Evolutionary conservation across 2,797 vertebrate genomes (phyloP).

Genomic region (Brotula barbata): DNA sequence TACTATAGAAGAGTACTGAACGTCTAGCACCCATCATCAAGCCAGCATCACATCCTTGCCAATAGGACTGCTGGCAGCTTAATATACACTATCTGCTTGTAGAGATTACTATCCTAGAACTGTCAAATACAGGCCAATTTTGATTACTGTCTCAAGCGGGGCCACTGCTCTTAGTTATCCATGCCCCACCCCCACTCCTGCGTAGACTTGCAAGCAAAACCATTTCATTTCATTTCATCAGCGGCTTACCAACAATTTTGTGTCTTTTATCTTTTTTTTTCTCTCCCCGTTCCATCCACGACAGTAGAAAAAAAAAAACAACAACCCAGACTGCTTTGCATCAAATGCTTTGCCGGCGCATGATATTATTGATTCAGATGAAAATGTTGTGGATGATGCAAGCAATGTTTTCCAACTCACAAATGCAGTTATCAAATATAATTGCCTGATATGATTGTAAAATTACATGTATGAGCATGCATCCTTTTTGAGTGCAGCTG

Average conservation of each 20-base stretch:
- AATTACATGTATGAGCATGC: conserved; percentile 41
- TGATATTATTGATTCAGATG: conserved; percentile 47
- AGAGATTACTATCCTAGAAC: conserved; percentile 42
- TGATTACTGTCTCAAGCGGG: conserved; percentile 26
- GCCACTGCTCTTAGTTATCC: conserved; percentile 24
- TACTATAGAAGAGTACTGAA: conserved; percentile 53
- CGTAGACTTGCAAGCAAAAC: conserved; percentile 42
- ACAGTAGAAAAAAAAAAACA: no score
- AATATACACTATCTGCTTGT: conserved; percentile 45
- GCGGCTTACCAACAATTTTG: conserved; percentile 49
- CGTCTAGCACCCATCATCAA: conserved; percentile 51
- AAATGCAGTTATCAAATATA: conserved; percentile 50
- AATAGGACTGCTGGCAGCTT: conserved; percentile 29
- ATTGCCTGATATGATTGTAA: conserved; percentile 49
- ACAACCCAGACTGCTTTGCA: conserved; percentile 39
- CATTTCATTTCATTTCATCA: conserved; percentile 73
- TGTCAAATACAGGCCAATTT: background rate
- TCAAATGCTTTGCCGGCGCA: conserved; percentile 42
- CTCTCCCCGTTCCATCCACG: conserved; percentile 16
- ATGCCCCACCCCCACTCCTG: conserved; percentile 8
- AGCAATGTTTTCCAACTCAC: conserved; percentile 41
- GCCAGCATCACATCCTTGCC: conserved; percentile 43
- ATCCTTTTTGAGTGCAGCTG: conserved; percentile 24
- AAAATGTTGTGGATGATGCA: conserved; percentile 43
- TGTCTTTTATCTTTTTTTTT: conserved; percentile 40